Evolutionary conservation across 2,113 vertebrate genomes (phyloP), one percentile per base, ranked within the genome.

Genomic region (Noturus placidus): DNA sequence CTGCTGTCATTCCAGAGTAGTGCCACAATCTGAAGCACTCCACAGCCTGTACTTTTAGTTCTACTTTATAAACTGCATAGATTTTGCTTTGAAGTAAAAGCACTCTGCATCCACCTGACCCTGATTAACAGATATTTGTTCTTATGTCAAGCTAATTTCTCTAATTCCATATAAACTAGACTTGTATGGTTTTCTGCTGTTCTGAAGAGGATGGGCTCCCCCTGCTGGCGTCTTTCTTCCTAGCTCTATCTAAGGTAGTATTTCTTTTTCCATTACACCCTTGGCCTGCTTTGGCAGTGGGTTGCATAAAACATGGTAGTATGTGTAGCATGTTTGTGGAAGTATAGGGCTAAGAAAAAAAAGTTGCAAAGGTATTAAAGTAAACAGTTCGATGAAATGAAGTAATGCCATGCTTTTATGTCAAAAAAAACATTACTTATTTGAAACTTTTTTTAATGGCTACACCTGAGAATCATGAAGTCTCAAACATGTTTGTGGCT

Each of bases 1-100:
- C 91, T 91, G 78, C 82, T 87, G 91, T 77, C 80, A 17, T n/a
- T 70, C 30, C 38, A 83, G 22, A 50, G 57, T 67, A 89, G 13
- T 87, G 69, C 82, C 33, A 8, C 52, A 56, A 30, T 59, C 61
- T 65, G 38, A 22, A n/a, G 76, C 19, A 76, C 52, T 22, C 42
- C 56, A 50, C 35, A n/a, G 25, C 61, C 22, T 33, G 54, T 20
- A 1, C 25, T 52, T 57, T 14, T 0, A 0, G 42, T 9, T 19
- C 19, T 25, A 33, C 8, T 57, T 4, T 57, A 56, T 35, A 81
- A 20, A 81, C 5, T 14, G 30, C 19, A 13, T 59, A 38, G 13
- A 17, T 7, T 27, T 78, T n/a, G 2, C 46, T 78, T 50, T n/a
- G 14, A 78, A 9, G 13, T 52, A 27, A 81, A 81, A 59, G 6